Base-by-base conservation (phyloP, 2,113 vertebrate species). In the Otolemur garnettii region DNA sequence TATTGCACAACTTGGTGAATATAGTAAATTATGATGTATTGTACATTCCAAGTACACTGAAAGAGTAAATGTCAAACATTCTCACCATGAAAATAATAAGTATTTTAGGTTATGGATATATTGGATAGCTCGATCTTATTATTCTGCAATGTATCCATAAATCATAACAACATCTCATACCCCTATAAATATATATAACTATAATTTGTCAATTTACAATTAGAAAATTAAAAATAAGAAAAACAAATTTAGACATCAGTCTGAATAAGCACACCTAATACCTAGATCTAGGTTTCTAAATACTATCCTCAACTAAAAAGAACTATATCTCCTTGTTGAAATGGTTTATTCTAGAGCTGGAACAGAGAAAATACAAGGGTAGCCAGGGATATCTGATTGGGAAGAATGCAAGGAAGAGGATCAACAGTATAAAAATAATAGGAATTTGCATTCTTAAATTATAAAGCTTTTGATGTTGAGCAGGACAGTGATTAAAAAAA, bases 261-360 rank as follows among this genome's bases (percentile, higher is more conserved):
- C 77, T 77, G 53, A 86, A 78, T 78, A 42, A 93, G 33, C 35
- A 92, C 13, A 93, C 3, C 15, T 87, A n/a, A 30, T 85, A 2
- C 74, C 26, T 26, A 81, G 30, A 86, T 87, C 30, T 72, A 77
- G n/a, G 11, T 86, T 97, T 94, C 60, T 87, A 69, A 88, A 80
- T 80, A 80, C n/a, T 55, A 33, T 30, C 80, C 1, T 22, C 57
- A 53, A 62, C 33, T 68, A 66, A 86, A 89, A 75, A 68, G 3
- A 22, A n/a, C 22, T 11, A 82, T 50, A 4, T 8, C 8, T 80
- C 19, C n/a, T 75, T 88, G 12, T 81, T 59, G 21, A 66, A 86
- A 85, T 59, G 8, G 1, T 66, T 74, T 68, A 72, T 90, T 89
- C 28, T 64, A 95, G 35, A 6, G 11, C 4, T 71, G n/a, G 14